These are phyloP conservation scores for Coenobita brevimanus DNA, from an alignment of 1,140 invertebrate genomes.

Conservation along the genomic window DNA sequence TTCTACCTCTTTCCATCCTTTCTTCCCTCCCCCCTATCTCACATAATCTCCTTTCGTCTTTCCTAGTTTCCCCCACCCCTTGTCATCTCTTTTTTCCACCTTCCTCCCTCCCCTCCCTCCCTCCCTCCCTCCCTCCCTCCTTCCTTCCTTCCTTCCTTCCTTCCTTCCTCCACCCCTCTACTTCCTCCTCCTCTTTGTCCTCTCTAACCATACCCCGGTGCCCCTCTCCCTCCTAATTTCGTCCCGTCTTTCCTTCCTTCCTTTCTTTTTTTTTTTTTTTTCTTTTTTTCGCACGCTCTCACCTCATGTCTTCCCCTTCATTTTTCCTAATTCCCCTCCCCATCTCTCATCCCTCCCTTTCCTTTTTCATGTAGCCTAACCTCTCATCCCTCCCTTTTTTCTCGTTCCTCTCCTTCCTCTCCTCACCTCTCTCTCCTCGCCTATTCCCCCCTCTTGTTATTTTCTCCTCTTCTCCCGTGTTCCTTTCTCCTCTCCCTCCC, in stretches of 20 bases:
- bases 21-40: too few species aligned
- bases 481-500: too few species aligned
- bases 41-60: too few species aligned
- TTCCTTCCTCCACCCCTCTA: not conserved
- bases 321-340: too few species aligned
- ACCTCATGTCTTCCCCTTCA: not conserved
- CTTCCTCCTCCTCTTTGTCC: not conserved
- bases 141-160: not conserved
- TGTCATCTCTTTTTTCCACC: too few species aligned
- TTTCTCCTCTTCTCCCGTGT: not conserved
- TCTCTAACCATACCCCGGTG: not conserved
- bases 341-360: too few species aligned
- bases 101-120: too few species aligned
- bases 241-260: slow-evolving; percentile 5
- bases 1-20: too few species aligned
- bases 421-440: not conserved
- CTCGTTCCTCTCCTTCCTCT: not conserved
- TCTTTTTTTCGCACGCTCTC: not conserved
- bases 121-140: too few species aligned
- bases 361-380: too few species aligned
- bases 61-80: too few species aligned
- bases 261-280: not conserved
- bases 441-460: not conserved
- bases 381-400: not conserved
- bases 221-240: not conserved